Percentiles rank a stretch among this genome's conserved stretches.
These are phyloP conservation scores for Tipula vernalis DNA, from an alignment of 2,888 invertebrate species.

Conservation along the genomic window DNA sequence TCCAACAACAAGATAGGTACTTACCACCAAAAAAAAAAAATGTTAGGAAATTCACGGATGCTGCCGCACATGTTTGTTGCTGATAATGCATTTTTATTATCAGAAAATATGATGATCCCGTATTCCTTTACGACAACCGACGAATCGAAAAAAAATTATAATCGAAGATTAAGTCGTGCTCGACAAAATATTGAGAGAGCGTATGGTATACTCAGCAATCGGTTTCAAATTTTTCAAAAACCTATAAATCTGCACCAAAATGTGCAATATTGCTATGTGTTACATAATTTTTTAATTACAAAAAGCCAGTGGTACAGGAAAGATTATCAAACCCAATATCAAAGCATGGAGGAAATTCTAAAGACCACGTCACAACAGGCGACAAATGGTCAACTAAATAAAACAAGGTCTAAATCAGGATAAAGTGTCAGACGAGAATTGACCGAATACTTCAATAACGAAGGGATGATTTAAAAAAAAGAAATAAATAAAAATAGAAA, in stretches of 20 bases:
- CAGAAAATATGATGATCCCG: background rate
- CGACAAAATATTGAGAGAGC: background rate
- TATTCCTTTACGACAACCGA: background rate
- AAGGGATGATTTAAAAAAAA: too few relatives aligned
- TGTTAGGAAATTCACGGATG: background rate
- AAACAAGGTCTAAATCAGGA: background rate
- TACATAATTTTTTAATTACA: background rate
- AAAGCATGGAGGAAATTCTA: background rate
- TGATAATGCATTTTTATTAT: background rate
- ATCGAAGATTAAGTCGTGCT: background rate
- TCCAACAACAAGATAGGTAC: background rate
- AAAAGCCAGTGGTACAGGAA: too few relatives aligned
- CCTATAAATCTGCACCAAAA: background rate
- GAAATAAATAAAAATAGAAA: too few relatives aligned
- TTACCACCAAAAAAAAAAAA: too few relatives aligned
- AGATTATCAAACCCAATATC: too few relatives aligned
- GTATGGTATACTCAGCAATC: background rate
- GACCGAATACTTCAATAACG: background rate
- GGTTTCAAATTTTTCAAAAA: background rate
- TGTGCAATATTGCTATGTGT: background rate
- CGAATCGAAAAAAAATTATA: background rate
- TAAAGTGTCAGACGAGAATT: background rate
- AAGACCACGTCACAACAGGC: background rate
- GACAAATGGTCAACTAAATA: background rate
- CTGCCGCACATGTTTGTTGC: too few relatives aligned